Percentiles rank a stretch among this genome's conserved stretches.
Conservation (phyloP, 2,113 vertebrate genomes). For the Axis porcinus region DNA sequence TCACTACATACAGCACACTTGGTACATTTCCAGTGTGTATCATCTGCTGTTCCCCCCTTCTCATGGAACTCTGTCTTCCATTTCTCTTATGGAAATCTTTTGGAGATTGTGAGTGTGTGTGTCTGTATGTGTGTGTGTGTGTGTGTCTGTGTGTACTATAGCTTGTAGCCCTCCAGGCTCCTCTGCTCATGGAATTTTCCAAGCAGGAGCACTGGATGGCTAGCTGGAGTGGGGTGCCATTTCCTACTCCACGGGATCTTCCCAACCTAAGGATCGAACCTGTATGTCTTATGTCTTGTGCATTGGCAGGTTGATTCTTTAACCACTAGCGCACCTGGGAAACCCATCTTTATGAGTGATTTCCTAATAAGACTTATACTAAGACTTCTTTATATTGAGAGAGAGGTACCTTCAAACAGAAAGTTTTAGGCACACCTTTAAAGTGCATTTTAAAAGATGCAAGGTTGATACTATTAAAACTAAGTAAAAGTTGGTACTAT, state of each 20-base stretch:
- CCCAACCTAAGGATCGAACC: not conserved
- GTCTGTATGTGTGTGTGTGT: not conserved
- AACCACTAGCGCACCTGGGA: not conserved
- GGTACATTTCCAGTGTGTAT: fast-evolving
- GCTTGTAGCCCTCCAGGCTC: not conserved
- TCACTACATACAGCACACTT: too few species aligned
- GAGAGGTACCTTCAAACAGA: not conserved
- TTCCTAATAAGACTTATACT: not conserved
- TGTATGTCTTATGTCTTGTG: not conserved
- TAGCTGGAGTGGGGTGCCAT: not conserved
- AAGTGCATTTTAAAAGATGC: not conserved
- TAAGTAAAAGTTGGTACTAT: not conserved
- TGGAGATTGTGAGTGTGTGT: not conserved
- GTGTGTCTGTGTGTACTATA: not conserved
- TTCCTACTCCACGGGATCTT: not conserved
- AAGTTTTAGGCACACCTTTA: not conserved
- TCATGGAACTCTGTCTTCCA: not conserved
- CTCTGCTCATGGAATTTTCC: not conserved
- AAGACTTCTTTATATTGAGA: not conserved
- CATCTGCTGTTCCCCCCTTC: not conserved
- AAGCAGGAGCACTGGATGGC: not conserved
- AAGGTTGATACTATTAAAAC: not conserved
- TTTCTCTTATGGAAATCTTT: not conserved
- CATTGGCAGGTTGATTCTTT: not conserved
- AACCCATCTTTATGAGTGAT: not conserved